Base-by-base conservation (phyloP, 2,113 vertebrate species). In the Laticauda colubrina region DNA sequence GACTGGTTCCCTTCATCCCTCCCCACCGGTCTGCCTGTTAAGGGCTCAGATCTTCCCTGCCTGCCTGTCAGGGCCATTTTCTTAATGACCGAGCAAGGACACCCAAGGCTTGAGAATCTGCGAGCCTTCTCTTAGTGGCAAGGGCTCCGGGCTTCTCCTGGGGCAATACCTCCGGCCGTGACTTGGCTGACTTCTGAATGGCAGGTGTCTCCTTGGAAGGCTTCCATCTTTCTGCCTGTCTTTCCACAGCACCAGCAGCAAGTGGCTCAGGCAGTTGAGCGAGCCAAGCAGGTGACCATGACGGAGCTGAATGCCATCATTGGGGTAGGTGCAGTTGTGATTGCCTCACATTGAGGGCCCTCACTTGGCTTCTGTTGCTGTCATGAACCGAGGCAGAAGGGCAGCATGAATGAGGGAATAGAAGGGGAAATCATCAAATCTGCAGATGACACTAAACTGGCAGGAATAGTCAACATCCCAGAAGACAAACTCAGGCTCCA, bases 291-390 rank as follows among this genome's bases (percentile, higher is more conserved):
- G 96, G 99, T 99, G 98, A 99, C 99, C 57, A 99, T 99, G 99
- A 99, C 99, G 7, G 99, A 99, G 98, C 97, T 99, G 97, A 99
- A 99, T 97, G 99, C 99, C 96, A 99, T 99, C 99, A 99, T 99
- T 98, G 99, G 99, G 99, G 99, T 99, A 99, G 98, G 99, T 99
- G 99, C 99, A 98, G 98, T 99, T 98, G 98, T 98, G 98, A 99
- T 99, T 99, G 98, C 99, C 99, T 98, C 98, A 99, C 96, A 98
- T 98, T 98, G 98, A 99, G 99, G 99, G 98, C 99, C 99, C 98
- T 98, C 97, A 8, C 98, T 98, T 98, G 98, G 97, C 98, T 98
- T 97, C 98, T 99, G 92, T 98, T 97, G 98, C 98, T 97, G 96
- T 96, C 97, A 34, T 95, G 94, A 96, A 86, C 96, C 95, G 97